Conservation (phyloP, 2,797 vertebrate species). For the Synaphobranchus kaupii region DNA sequence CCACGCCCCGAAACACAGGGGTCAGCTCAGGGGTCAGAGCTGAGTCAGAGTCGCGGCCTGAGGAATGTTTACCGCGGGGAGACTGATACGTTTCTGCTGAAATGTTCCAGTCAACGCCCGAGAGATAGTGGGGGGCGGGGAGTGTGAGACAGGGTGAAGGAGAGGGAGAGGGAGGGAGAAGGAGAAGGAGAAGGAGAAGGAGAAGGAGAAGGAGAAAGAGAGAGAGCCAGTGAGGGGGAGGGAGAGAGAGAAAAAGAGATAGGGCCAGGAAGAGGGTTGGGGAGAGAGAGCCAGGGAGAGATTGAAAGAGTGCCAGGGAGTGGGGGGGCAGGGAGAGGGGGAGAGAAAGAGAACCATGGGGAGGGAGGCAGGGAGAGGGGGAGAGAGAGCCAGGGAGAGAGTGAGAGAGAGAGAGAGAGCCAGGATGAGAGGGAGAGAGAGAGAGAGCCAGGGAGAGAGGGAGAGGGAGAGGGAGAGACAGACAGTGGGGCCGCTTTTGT, state of each 20-base stretch:
- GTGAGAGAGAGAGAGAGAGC: too few species aligned
- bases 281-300: too few species aligned
- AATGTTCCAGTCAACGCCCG: background rate
- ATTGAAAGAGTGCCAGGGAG: background rate
- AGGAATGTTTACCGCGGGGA: background rate
- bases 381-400: too few species aligned
- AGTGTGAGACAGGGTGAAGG: background rate
- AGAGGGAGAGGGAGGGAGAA: too few species aligned
- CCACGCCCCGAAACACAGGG: background rate
- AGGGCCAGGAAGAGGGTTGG: background rate
- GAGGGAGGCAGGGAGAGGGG: too few species aligned
- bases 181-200: too few species aligned
- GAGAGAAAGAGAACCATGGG: too few species aligned
- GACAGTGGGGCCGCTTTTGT: background rate
- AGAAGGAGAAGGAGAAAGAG: too few species aligned
- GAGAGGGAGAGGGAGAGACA: too few species aligned
- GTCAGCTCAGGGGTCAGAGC: background rate
- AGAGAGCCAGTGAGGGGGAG: background rate
- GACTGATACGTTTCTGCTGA: background rate
- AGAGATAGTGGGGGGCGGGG: background rate
- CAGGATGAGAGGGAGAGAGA: too few species aligned
- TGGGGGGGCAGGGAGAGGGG: too few species aligned
- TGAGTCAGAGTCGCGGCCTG: background rate
- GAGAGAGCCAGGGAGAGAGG: too few species aligned
- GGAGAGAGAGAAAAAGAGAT: background rate